phyloP scores from a whole-genome alignment of 2,888 invertebrate genomes.

The Marronus borbonicus region DNA sequence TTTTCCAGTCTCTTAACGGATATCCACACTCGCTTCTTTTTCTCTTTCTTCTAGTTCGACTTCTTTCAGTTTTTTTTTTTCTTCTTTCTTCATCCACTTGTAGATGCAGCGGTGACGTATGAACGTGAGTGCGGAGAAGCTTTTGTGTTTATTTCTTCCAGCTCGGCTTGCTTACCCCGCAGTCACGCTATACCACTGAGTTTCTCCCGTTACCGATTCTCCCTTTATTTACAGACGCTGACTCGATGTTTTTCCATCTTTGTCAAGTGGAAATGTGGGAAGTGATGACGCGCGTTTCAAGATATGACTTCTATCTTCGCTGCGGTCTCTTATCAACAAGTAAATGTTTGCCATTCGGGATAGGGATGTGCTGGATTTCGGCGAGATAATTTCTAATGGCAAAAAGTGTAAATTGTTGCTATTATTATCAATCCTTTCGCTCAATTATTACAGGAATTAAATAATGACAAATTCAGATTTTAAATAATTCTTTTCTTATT shows the following conservation, averaged over 20 bases:
- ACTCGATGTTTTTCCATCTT: constrained; percentile 27
- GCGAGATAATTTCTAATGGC: no score
- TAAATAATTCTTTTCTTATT: no score
- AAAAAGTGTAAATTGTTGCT: no score
- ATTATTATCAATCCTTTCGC: no score
- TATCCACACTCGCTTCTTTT: constrained; percentile 22
- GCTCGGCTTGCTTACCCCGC: not conserved
- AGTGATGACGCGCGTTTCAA: not conserved
- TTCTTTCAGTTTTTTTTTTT: not conserved
- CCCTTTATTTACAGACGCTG: constrained; percentile 35
- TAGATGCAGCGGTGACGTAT: not conserved
- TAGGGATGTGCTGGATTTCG: no score
- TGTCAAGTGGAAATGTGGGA: constrained; percentile 33
- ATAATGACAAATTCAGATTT: no score
- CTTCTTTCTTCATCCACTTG: constrained; percentile 19
- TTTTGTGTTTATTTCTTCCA: not conserved
- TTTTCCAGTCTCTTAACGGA: constrained; percentile 17
- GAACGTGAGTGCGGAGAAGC: not conserved
- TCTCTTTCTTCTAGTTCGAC: not conserved
- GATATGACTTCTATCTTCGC: not conserved
- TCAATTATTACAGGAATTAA: no score
- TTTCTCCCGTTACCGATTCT: constrained; percentile 29
- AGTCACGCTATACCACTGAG: not conserved
- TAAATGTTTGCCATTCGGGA: constrained; percentile 20
- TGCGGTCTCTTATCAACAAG: constrained; percentile 32